Base-by-base conservation (phyloP, 1,140 invertebrate genomes). In the Hylaeus anthracinus region DNA sequence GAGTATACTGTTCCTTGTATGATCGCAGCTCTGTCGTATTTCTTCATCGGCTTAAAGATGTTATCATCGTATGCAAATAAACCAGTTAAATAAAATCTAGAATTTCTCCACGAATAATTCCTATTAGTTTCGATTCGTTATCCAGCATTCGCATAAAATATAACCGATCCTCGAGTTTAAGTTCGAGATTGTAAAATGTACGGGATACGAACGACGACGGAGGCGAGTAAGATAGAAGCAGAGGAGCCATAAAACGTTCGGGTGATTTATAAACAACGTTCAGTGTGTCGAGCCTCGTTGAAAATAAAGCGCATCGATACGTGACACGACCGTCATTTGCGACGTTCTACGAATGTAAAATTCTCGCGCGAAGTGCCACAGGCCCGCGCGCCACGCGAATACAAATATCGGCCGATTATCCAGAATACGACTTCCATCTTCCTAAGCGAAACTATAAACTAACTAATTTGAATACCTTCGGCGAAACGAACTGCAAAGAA, bases 261-360 rank as follows among this genome's bases (percentile, higher is more conserved):
- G 43, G 63, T 76, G 75, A 76, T 86, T 76, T 79, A 86, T 73
- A 67, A 82, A 74, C 55, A 56, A 70, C 63, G 65, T 15, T 75
- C 61, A 72, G 80, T 85, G 86, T 74, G 80, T 86, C 56, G 85
- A 37, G 67, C 48, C 26, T 73, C 79, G 72, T 84, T 88, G 85
- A 90, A 89, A 88, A 88, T 83, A 87, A 88, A 88, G 82, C 86
- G 71, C 82, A 84, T 83, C 63, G 72, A 83, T 85, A 86, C 83
- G 74, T 77, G 85, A 86, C 74, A 82, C 51, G 63, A 84, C 79
- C 74, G 82, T 86, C 67, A 74, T 79, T 67, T 77, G 65, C 76
- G 67, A 90, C 86, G 85, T 85, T 87, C 55, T 53, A 58, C 64
- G 90, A 91, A 91, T 91, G 72, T 83, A 81, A 83, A 90, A 88